Evolutionary conservation across 2,113 vertebrate genomes (phyloP).

Genomic region (Heteronetta atricapilla): DNA sequence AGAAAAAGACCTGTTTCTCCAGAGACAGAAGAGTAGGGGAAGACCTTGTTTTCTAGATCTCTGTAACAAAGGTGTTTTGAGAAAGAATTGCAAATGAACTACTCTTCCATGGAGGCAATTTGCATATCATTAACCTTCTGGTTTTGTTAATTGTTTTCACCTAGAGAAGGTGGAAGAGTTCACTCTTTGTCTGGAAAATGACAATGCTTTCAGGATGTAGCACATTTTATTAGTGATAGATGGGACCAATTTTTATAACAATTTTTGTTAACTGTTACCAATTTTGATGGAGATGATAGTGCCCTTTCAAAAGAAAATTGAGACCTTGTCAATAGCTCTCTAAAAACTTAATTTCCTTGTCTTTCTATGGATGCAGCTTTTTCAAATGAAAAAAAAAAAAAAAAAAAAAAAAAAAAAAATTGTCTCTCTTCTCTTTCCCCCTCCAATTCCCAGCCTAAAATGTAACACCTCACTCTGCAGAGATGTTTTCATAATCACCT

Average conservation of each 20-base stretch:
- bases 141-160: conserved; percentile 66
- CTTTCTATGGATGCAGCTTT: background rate
- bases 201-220: conserved; percentile 9
- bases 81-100: conserved; percentile 65
- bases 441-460: background rate
- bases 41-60: conserved; percentile 54
- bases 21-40: conserved; percentile 25
- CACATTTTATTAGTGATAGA: background rate
- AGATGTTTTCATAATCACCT: background rate
- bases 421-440: background rate
- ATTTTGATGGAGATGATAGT: conserved; percentile 21
- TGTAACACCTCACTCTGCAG: background rate
- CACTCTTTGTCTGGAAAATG: conserved; percentile 57
- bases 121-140: conserved; percentile 66
- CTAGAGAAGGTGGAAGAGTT: conserved; percentile 60
- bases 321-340: conserved; percentile 19
- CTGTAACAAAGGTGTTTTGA: conserved; percentile 57
- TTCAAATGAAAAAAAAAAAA: no score
- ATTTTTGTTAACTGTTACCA: conserved; percentile 8
- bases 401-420: no score
- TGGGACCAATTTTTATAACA: background rate
- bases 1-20: conserved; percentile 46
- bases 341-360: conserved; percentile 2
- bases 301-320: conserved; percentile 53
- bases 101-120: conserved; percentile 57